phyloP scores from a whole-genome alignment of 2,113 vertebrate species.

The Athene cunicularia region DNA sequence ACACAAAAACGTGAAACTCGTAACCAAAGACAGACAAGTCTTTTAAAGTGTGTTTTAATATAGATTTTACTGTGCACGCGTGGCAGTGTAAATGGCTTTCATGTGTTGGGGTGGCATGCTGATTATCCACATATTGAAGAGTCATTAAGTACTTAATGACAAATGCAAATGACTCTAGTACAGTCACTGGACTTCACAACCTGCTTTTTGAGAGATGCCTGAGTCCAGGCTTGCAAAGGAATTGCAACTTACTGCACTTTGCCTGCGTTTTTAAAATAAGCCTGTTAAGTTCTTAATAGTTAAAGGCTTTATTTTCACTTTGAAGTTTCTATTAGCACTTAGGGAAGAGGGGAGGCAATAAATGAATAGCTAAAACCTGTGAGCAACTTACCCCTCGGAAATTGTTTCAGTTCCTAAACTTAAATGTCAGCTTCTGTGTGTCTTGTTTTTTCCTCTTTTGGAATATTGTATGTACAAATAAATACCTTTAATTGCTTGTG shows the following conservation, averaged over 20 bases:
- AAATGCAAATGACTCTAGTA: not conserved
- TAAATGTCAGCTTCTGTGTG: not conserved
- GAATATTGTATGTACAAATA: not conserved
- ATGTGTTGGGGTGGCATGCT: not conserved
- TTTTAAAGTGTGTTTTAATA: constrained; percentile 14
- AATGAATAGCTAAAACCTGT: not conserved
- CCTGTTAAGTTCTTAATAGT: not conserved
- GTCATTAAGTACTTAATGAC: not conserved
- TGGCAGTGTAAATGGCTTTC: not conserved
- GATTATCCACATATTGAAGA: not conserved
- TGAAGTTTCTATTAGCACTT: not conserved
- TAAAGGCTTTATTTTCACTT: not conserved
- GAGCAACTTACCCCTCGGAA: not conserved
- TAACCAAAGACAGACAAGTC: not conserved
- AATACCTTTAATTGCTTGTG: not conserved
- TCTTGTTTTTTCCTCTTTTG: not conserved
- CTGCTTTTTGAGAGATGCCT: not conserved
- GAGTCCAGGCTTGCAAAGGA: not conserved
- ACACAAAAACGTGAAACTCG: not conserved
- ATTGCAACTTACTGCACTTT: not conserved
- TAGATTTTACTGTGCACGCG: not conserved
- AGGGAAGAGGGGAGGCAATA: not conserved
- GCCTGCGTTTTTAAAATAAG: not conserved
- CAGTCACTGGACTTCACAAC: not conserved
- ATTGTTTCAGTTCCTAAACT: not conserved